phyloP scores from a whole-genome alignment of 2,797 vertebrate species.

The Chelon auratus region DNA sequence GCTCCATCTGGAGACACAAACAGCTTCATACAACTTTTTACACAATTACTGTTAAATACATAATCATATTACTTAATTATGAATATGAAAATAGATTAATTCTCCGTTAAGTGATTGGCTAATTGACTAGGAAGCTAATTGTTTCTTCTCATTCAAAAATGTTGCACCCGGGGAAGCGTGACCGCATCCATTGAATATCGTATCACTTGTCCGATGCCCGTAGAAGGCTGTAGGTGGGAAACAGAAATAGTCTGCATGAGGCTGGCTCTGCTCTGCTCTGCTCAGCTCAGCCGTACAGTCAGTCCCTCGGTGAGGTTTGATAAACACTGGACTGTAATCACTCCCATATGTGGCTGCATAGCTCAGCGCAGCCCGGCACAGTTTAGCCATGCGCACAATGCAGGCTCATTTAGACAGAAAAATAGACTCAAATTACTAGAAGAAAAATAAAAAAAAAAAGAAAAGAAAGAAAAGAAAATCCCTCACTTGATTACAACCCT shows the following conservation, averaged over 20 bases:
- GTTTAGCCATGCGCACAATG: slow-evolving; percentile 68
- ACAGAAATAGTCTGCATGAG: slow-evolving; percentile 33
- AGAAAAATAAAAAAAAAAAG: slow-evolving; percentile 57
- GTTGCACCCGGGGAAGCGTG: not conserved
- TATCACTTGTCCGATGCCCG: slow-evolving; percentile 44
- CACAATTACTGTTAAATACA: too few relatives aligned
- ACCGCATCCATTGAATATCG: not conserved
- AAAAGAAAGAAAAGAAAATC: slow-evolving; percentile 50
- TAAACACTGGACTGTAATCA: slow-evolving; percentile 80
- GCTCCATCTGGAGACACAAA: slow-evolving; percentile 12
- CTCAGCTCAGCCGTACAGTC: slow-evolving; percentile 60
- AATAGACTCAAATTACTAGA: slow-evolving; percentile 76
- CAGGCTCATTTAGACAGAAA: slow-evolving; percentile 75
- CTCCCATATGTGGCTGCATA: slow-evolving; percentile 83
- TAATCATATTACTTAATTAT: too few relatives aligned
- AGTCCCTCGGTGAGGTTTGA: slow-evolving; percentile 71
- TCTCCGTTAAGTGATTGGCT: not conserved
- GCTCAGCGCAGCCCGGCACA: slow-evolving; percentile 63
- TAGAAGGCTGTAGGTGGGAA: slow-evolving; percentile 50
- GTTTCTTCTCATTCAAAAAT: not conserved
- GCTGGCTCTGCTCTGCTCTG: slow-evolving; percentile 48
- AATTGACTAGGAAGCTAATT: not conserved
- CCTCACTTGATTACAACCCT: slow-evolving; percentile 82
- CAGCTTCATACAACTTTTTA: not conserved
- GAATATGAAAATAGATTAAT: not conserved